A percentile compares a stretch with the other conserved stretches of the same genome.
phyloP scores from a whole-genome alignment of 53 echinoderm and acorn worm genomes.

The Holothuria leucospilota region DNA sequence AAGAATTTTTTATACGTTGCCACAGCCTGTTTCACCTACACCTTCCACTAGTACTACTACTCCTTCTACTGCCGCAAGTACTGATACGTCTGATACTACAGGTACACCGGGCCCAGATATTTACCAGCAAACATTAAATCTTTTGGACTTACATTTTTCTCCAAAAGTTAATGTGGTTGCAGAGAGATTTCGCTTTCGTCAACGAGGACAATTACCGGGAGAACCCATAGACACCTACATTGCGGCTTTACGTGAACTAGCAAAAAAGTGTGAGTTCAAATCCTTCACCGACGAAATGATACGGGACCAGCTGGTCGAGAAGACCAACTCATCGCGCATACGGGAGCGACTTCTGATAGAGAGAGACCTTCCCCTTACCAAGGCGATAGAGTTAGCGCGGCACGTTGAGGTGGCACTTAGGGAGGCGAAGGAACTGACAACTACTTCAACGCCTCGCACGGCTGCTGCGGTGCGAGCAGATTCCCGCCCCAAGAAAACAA shows the following conservation, averaged over 20 bases:
- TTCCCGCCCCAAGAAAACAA: not conserved
- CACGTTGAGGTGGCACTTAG: slow-evolving; percentile 2
- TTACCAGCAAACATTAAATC: not conserved
- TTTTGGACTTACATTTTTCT: not conserved
- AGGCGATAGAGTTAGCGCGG: not conserved
- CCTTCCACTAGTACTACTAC: too few species aligned
- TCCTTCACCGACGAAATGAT: slow-evolving; percentile 6
- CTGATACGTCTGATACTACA: not conserved
- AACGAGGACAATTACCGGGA: not conserved
- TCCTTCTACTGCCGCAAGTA: too few species aligned
- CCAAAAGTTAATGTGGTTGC: not conserved
- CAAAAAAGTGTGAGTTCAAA: not conserved
- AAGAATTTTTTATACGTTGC: slow-evolving; percentile 8
- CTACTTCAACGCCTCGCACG: not conserved
- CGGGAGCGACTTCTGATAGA: not conserved
- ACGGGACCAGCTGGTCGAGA: slow-evolving; percentile 12
- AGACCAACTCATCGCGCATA: slow-evolving; percentile 3
- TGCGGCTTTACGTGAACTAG: not conserved
- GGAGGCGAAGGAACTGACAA: not conserved
- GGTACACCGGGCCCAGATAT: not conserved
- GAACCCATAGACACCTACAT: slow-evolving; percentile 5
- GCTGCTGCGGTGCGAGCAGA: not conserved
- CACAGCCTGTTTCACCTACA: not conserved
- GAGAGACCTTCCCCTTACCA: not conserved
- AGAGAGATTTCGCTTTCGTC: slow-evolving; percentile 4